These are phyloP conservation scores for Caenorhabditis wallacei DNA, from an alignment of 2,888 invertebrate species.

Conservation along the genomic window DNA sequence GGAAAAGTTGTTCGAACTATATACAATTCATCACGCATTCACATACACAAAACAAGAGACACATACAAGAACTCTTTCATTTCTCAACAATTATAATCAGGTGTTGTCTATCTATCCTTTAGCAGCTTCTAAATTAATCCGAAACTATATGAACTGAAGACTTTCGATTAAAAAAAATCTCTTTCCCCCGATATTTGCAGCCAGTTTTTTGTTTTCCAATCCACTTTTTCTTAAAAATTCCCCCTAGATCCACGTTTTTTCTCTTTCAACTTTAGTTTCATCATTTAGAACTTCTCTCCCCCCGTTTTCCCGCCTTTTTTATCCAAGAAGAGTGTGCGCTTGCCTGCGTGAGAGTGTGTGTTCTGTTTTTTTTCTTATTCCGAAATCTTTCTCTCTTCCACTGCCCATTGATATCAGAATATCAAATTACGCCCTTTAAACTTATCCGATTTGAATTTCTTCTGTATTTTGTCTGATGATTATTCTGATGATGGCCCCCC, in stretches of 20 bases:
- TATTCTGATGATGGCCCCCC: conserved; percentile 25
- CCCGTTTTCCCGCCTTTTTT: background rate
- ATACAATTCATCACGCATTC: conserved; percentile 30
- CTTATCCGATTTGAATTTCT: conserved; percentile 9
- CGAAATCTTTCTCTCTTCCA: conserved; percentile 39
- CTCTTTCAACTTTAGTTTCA: conserved; percentile 16
- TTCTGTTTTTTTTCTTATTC: conserved; percentile 43
- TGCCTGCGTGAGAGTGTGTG: conserved; percentile 66
- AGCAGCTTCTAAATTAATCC: conserved; percentile 59
- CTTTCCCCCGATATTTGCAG: conserved; percentile 4
- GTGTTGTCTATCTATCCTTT: conserved; percentile 47
- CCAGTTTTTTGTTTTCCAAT: conserved; percentile 22
- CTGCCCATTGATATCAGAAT: conserved; percentile 24
- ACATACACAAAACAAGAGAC: conserved; percentile 29
- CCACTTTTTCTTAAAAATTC: conserved; percentile 8
- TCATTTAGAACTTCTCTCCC: conserved; percentile 12
- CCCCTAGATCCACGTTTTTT: background rate
- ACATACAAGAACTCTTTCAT: conserved; percentile 28
- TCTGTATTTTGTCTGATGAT: conserved; percentile 32
- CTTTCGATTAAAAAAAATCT: conserved; percentile 28
- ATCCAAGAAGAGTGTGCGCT: conserved; percentile 47
- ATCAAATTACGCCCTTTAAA: conserved; percentile 25
- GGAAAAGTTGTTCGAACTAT: conserved; percentile 41
- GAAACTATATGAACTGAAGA: background rate
- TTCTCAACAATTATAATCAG: conserved; percentile 37